These are phyloP conservation scores for Polypedilum pembai DNA, from an alignment of 1,140 invertebrate genomes.

Conservation along the genomic window DNA sequence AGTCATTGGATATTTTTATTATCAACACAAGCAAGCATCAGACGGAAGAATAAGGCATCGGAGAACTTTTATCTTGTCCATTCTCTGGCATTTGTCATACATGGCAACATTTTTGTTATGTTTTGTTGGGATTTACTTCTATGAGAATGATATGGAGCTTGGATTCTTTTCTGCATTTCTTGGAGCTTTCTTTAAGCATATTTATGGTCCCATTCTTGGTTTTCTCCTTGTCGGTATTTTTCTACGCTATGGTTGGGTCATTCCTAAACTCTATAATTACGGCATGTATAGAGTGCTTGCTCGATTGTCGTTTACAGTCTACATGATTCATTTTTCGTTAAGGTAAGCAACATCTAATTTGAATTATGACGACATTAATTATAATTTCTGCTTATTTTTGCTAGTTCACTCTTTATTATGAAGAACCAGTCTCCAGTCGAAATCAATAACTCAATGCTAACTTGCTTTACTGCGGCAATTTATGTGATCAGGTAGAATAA, in stretches of 20 bases:
- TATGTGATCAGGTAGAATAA: background rate
- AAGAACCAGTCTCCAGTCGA: background rate
- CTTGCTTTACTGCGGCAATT: background rate
- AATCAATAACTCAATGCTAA: background rate
- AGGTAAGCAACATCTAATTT: conserved; percentile 40
- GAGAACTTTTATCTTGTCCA: background rate
- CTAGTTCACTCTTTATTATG: background rate
- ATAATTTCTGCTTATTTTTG: background rate
- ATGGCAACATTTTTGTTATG: background rate
- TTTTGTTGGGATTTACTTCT: conserved; percentile 10
- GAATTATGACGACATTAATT: background rate
- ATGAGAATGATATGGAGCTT: background rate
- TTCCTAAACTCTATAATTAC: background rate
- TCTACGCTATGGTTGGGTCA: background rate
- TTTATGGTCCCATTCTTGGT: conserved; percentile 8
- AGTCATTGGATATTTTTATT: background rate
- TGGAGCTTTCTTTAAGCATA: conserved; percentile 1
- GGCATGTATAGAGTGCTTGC: background rate
- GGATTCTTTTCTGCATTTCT: background rate
- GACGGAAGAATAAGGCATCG: background rate
- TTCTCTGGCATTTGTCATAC: background rate
- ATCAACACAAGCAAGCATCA: background rate
- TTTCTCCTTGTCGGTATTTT: background rate
- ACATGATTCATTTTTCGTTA: conserved; percentile 37
- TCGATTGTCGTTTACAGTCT: background rate